Percentiles rank a stretch among this genome's conserved stretches.
Conservation (phyloP, 2,113 vertebrate genomes). For the Steatornis caripensis region DNA sequence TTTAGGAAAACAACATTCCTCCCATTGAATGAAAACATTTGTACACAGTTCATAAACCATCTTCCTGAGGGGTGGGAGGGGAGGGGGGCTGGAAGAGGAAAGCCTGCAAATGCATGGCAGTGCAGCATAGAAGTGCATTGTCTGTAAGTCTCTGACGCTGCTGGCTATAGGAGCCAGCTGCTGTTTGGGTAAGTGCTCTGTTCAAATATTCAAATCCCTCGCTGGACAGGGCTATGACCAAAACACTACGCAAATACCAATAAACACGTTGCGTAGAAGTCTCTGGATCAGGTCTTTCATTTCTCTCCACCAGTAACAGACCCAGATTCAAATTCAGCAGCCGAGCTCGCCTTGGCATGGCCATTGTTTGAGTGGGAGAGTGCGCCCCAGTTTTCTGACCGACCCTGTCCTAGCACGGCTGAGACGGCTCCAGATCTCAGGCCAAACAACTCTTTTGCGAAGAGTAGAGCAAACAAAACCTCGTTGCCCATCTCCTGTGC, state of each 20-base stretch:
- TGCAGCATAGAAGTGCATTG: constrained; percentile 42
- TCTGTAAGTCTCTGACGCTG: background rate
- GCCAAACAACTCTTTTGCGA: background rate
- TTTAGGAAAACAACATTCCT: constrained; percentile 75
- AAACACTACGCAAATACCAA: background rate
- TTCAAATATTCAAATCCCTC: constrained; percentile 33
- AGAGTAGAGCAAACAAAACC: background rate
- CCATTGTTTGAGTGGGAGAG: fast-evolving
- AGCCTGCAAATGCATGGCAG: background rate
- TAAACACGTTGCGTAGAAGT: background rate
- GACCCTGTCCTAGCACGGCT: background rate
- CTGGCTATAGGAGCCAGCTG: constrained; percentile 33
- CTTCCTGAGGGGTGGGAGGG: constrained; percentile 33
- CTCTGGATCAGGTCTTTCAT: background rate
- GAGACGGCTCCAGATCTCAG: background rate
- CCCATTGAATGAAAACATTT: constrained; percentile 64
- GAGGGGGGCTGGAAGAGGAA: background rate
- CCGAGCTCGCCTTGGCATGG: fast-evolving
- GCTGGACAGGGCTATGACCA: constrained; percentile 10
- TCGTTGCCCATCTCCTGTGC: background rate
- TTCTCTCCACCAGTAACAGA: background rate
- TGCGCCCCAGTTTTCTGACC: background rate
- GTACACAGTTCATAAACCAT: constrained; percentile 74
- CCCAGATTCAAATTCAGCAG: background rate
- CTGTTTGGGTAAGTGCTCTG: constrained; percentile 43